Evolutionary conservation across 2,888 invertebrate species (phyloP).

Genomic region (Nysson spinosus): DNA sequence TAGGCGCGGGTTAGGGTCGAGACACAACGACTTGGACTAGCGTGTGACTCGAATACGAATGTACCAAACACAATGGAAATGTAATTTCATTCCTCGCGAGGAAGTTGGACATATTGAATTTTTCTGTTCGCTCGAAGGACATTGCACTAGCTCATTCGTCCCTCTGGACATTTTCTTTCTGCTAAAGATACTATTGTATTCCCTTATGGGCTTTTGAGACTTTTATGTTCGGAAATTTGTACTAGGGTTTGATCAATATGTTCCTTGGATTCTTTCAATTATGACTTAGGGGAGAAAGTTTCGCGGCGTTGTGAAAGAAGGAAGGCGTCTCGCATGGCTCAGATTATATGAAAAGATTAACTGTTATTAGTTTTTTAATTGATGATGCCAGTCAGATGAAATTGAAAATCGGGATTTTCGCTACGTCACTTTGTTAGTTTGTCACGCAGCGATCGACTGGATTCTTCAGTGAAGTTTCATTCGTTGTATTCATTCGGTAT

Average conservation of each 20-base stretch:
- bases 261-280: no score
- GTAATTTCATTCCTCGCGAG: conserved; percentile 64
- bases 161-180: not conserved
- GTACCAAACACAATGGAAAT: conserved; percentile 71
- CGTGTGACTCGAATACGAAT: conserved; percentile 71
- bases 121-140: conserved; percentile 35
- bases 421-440: not conserved
- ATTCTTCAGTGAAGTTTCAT: conserved; percentile 42
- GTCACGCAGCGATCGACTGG: conserved; percentile 20
- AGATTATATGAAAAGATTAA: no score
- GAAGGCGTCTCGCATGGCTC: no score
- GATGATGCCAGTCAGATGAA: conserved; percentile 5
- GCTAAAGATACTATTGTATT: not conserved
- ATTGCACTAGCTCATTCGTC: conserved; percentile 7
- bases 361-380: no score
- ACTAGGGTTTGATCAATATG: no score
- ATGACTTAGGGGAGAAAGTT: no score
- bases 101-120: conserved; percentile 67
- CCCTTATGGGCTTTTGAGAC: not conserved
- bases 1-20: conserved; percentile 24
- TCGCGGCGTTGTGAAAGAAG: no score
- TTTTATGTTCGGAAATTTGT: not conserved
- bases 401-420: conserved; percentile 29
- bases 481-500: conserved; percentile 43
- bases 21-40: conserved; percentile 32